A percentile compares a stretch with the other conserved stretches of the same genome.
Evolutionary conservation across 2,888 invertebrate genomes (phyloP).

Genomic region (Cantharis lateralis): DNA sequence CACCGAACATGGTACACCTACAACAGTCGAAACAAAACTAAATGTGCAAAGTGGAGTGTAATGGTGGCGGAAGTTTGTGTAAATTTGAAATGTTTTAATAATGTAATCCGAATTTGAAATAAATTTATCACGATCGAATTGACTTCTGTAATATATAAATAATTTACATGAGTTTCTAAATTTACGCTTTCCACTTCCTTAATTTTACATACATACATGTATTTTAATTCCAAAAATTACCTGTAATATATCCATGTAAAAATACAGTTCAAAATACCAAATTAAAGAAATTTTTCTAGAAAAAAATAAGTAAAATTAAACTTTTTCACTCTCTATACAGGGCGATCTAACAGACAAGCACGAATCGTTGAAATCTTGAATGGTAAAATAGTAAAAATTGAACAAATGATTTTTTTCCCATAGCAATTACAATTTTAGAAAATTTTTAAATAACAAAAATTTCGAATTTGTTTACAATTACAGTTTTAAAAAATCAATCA

Average conservation of each 20-base stretch:
- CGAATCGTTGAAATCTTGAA: too few species aligned
- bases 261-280: not conserved
- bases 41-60: not conserved
- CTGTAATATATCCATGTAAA: not conserved
- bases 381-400: too few species aligned
- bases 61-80: not conserved
- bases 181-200: not conserved
- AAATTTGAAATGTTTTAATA: not conserved
- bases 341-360: not conserved
- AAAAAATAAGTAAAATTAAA: not conserved
- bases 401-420: too few species aligned
- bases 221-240: not conserved
- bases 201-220: not conserved
- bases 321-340: not conserved
- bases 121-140: not conserved
- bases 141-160: not conserved
- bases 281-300: not conserved
- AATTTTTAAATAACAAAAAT: too few species aligned
- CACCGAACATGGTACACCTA: slow-evolving; percentile 3
- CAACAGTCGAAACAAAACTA: slow-evolving; percentile 14
- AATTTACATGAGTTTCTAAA: not conserved
- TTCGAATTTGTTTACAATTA: too few species aligned
- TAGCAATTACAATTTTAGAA: too few species aligned
- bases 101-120: not conserved
- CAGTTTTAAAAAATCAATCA: too few species aligned